Conservation (phyloP, 1,140 invertebrate genomes). For the Diorhabda carinulata region DNA sequence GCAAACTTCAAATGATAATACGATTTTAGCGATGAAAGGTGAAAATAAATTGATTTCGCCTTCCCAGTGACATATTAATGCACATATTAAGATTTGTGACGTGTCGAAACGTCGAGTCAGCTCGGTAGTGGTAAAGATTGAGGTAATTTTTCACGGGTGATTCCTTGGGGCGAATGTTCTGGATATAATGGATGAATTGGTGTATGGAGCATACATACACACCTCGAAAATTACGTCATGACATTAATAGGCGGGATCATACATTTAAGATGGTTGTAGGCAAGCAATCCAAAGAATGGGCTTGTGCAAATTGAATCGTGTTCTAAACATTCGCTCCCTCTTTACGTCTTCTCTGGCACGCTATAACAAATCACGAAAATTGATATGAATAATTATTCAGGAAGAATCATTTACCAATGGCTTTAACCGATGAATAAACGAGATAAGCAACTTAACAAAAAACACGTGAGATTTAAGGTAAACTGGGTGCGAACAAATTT, state of each 20-base stretch:
- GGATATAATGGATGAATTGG: conserved; percentile 35
- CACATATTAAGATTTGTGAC: conserved; percentile 46
- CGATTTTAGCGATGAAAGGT: conserved; percentile 44
- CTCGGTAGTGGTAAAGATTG: conserved; percentile 28
- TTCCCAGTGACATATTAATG: conserved; percentile 48
- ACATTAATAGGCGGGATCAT: conserved; percentile 37
- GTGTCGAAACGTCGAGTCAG: conserved; percentile 31
- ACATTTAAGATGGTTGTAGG: conserved; percentile 28
- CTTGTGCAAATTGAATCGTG: conserved; percentile 4
- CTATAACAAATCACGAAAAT: not conserved
- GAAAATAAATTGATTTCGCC: conserved; percentile 48
- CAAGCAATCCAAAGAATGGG: conserved; percentile 7
- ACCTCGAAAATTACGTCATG: conserved; percentile 35
- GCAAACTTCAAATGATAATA: conserved; percentile 43
- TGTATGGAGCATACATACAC: conserved; percentile 27
- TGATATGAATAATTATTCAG: not conserved
- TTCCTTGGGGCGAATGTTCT: conserved; percentile 25
- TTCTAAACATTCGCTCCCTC: conserved; percentile 1
- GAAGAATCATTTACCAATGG: too few species aligned
- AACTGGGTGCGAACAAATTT: too few species aligned
- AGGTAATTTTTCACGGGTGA: conserved; percentile 28
- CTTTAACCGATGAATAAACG: too few species aligned
- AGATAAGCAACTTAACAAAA: too few species aligned
- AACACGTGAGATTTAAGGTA: too few species aligned
- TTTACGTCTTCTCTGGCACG: not conserved